Evolutionary conservation across 1,140 invertebrate species (phyloP).

Genomic region (Dinoponera quadriceps): DNA sequence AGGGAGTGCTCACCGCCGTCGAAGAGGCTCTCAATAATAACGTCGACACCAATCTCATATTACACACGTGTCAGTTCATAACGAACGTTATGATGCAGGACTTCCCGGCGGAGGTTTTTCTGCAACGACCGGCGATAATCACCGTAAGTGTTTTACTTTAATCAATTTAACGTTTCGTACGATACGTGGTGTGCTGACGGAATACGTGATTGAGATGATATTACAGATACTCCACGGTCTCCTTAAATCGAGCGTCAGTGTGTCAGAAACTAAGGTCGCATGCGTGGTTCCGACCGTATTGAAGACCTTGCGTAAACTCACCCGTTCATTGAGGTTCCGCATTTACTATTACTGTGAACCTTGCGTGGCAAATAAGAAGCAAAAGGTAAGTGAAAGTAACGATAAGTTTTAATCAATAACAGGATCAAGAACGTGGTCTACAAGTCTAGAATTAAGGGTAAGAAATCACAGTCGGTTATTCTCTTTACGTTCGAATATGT

Average conservation of each 20-base stretch:
- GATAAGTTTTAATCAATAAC: neutral
- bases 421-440: too few relatives aligned
- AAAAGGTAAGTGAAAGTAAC: constrained; percentile 76
- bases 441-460: too few relatives aligned
- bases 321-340: constrained; percentile 82
- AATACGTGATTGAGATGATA: constrained; percentile 40
- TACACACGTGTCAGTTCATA: constrained; percentile 88
- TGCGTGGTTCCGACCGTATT: constrained; percentile 79
- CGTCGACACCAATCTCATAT: constrained; percentile 82
- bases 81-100: constrained; percentile 89
- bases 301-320: constrained; percentile 83
- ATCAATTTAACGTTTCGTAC: constrained; percentile 3
- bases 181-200: constrained; percentile 19
- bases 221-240: constrained; percentile 78
- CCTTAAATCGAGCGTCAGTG: constrained; percentile 69
- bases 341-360: constrained; percentile 86
- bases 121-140: constrained; percentile 88
- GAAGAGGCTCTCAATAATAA: constrained; percentile 85
- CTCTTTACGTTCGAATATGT: too few relatives aligned
- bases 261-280: constrained; percentile 55
- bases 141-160: constrained; percentile 81
- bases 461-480: too few relatives aligned
- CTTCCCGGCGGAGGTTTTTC: constrained; percentile 90
- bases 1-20: constrained; percentile 85
- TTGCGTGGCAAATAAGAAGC: constrained; percentile 83